These are phyloP conservation scores for Thamnophis sirtalis DNA, from an alignment of 2,113 vertebrate genomes.

Conservation along the genomic window DNA sequence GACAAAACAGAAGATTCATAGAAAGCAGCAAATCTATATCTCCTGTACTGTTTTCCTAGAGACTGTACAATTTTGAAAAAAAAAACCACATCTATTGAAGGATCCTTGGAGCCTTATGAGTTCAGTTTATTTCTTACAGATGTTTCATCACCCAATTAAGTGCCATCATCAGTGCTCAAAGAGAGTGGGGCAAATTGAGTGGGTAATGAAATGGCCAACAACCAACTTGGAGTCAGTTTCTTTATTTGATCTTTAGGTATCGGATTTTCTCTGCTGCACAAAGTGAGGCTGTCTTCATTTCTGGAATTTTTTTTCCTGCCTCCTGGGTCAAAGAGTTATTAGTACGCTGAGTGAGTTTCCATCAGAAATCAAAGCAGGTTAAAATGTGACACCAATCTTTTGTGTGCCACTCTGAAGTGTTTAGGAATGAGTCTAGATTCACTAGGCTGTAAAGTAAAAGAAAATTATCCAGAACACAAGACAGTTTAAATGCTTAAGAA, in stretches of 20 bases:
- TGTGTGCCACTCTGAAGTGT: background rate
- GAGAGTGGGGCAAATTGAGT: background rate
- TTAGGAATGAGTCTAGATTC: background rate
- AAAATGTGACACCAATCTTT: conserved; percentile 16
- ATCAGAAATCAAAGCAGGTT: conserved; percentile 8
- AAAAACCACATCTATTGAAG: background rate
- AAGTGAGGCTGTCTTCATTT: conserved; percentile 2
- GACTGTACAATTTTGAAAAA: background rate
- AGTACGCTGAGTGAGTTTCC: background rate
- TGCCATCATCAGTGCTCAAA: background rate
- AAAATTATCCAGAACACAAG: conserved; percentile 4
- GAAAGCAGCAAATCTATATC: background rate
- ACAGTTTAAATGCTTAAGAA: background rate
- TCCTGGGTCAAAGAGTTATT: conserved; percentile 4
- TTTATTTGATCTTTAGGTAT: conserved; percentile 1
- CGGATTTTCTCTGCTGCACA: background rate
- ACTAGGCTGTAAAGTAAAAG: background rate
- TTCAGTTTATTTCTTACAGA: background rate
- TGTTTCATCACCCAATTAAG: background rate
- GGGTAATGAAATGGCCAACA: background rate
- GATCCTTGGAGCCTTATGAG: background rate
- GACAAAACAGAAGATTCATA: background rate
- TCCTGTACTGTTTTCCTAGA: background rate
- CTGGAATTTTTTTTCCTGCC: background rate
- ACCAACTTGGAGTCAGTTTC: background rate